Base-by-base conservation (phyloP, 1,140 invertebrate species). In the Ceratina australensis region DNA sequence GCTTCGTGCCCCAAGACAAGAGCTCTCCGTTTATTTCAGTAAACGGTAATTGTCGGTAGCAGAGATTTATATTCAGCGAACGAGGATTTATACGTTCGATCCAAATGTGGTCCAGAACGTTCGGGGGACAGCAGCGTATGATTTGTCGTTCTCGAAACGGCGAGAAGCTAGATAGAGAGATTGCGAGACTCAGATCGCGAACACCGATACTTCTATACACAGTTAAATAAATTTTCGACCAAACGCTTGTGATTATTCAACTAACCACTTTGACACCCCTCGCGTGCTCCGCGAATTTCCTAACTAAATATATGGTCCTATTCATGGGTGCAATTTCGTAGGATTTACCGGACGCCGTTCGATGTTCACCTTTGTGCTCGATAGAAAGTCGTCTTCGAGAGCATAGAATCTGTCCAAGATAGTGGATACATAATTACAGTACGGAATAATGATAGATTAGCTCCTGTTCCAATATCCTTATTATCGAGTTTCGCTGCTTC, bases 171-270 rank as follows among this genome's bases (percentile, higher is more conserved):
- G n/a, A 26, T 28, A 42, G 26, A 4, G 7, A 20, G 22, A 26
- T 78, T 72, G 76, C 76, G 50, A 28, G 60, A 78, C 42, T 0
- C 15, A 28, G 57, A 61, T 52, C 56, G 66, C 57, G 15, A 28
- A 20, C 49, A 0, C 2, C 7, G 67, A 49, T 72, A 13, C 67
- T 49, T 3, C 56, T 54, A 42, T 42, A 42, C 33, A 42, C 33
- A 42, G 33, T 42, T 0, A 57, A 59, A 78, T 65, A 78, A 72
- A 72, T 78, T 65, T 54, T 69, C n/a, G 33, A 20, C 49, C 20
- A 64, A 42, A 56, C 56, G 33, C 18, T 56, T 64, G 68, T 64
- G 56, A 59, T 78, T 65, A 72, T 78, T 65, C 69, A 77, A 26
- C 26, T n/a, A 69, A 61, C 26, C 10, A 61, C 42, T 77, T 61